Conservation (phyloP, 1,140 invertebrate species). For the Lasioglossum baleicum region DNA sequence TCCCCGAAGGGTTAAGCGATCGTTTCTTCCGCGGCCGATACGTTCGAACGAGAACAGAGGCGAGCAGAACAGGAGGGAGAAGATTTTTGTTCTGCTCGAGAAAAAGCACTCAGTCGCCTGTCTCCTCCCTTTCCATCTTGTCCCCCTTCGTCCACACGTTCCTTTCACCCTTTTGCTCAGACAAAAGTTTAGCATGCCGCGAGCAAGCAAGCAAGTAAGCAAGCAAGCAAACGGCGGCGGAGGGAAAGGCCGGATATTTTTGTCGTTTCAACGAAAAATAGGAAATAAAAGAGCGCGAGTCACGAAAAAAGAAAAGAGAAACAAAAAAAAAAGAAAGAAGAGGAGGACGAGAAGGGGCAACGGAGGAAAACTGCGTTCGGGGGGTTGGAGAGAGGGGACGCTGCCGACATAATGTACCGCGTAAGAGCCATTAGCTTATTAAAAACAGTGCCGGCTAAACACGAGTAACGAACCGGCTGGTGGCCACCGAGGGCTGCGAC, state of each 20-base stretch:
- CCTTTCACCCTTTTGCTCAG: slow-evolving; percentile 34
- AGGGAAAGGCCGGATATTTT: slow-evolving; percentile 51
- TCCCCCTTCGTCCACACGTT: slow-evolving; percentile 26
- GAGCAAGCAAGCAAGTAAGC: slow-evolving; percentile 30
- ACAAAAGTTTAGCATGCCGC: slow-evolving; percentile 48
- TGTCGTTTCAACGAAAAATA: slow-evolving; percentile 57
- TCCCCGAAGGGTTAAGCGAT: slow-evolving; percentile 56
- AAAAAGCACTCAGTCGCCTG: slow-evolving; percentile 5
- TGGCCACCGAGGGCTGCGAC: slow-evolving; percentile 63
- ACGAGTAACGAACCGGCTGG: slow-evolving; percentile 64
- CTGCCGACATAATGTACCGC: slow-evolving; percentile 67
- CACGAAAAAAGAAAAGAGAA: slow-evolving; percentile 44
- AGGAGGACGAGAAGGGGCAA: not conserved
- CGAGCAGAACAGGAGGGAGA: not conserved
- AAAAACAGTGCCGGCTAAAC: slow-evolving; percentile 73
- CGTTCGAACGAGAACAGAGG: slow-evolving; percentile 31
- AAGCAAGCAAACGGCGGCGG: not conserved
- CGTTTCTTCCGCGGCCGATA: slow-evolving; percentile 51
- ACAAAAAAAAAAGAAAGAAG: slow-evolving; percentile 43
- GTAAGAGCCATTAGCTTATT: slow-evolving; percentile 79
- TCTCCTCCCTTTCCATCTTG: not conserved
- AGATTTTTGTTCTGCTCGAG: slow-evolving; percentile 44
- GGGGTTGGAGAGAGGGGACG: slow-evolving; percentile 52
- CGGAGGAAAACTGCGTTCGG: not conserved
- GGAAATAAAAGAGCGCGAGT: slow-evolving; percentile 55